Base-by-base conservation (phyloP, 2,888 invertebrate species). In the Hemithea aestivaria region DNA sequence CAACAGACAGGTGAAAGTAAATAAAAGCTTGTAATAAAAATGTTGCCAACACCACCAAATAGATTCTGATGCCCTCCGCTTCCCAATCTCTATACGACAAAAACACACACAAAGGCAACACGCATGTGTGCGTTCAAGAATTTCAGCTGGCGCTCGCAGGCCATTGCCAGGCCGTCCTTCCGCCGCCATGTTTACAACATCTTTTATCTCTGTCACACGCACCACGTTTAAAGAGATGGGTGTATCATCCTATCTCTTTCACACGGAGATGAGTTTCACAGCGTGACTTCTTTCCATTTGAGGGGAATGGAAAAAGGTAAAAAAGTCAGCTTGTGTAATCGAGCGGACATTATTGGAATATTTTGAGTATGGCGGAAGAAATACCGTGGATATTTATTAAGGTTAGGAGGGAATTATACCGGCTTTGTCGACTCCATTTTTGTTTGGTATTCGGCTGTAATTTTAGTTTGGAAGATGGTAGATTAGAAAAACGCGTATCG, bases 171-270 rank as follows among this genome's bases (percentile, higher is more conserved):
- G 65, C 66, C 63, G 63, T 61, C 62, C 63, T 59, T 66, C 59
- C 66, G 69, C 63, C 80, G 83, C 84, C 83, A 83, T 83, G 66
- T 82, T 42, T 83, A 74, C 69, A 78, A 75, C 63, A 56, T 63
- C 51, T 51, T 50, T 62, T 58, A 52, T 82, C 81, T 69, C 72
- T 61, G 49, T 82, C 66, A 30, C 26, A 27, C 41, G 0, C 23
- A 26, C 10, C 6, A 16, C 7, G 7, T n/a, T 58, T 59, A 77
- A 40, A 45, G 47, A 51, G 46, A 56, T 50, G 56, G 58, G 61
- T 58, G 56, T 61, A 56, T 33, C 26, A 9, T 20, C 27, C 62
- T 59, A 52, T 82, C 81, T 68, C 72, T 61, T 48, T 82, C 67
- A 27, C 11, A 10, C 23, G 29, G 45, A 51, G 47, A 56, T 54